Evolutionary conservation across 2,888 invertebrate genomes (phyloP).

Genomic region (Molorchus minor): DNA sequence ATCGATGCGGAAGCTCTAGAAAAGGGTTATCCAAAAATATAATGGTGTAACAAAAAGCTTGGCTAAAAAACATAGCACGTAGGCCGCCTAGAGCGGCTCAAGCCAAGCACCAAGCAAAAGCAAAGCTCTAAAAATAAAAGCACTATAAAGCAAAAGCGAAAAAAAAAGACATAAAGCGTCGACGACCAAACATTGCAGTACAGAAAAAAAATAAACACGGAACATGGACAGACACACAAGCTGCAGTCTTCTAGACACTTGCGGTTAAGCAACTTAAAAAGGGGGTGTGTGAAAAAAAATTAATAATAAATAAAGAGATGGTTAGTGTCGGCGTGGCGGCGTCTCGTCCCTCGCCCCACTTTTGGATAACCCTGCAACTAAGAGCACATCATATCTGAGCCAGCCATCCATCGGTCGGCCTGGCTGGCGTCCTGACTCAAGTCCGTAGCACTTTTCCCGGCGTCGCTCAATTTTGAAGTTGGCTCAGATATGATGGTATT

Average conservation of each 20-base stretch:
- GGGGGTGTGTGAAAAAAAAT: conserved; percentile 21
- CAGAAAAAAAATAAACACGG: conserved; percentile 47
- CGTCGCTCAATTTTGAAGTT: conserved; percentile 59
- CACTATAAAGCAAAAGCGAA: conserved; percentile 48
- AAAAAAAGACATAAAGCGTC: conserved; percentile 43
- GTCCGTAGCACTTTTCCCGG: conserved; percentile 63
- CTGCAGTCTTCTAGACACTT: conserved; percentile 56
- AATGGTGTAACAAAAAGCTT: conserved; percentile 49
- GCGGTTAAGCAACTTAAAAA: conserved; percentile 49
- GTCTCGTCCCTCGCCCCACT: conserved; percentile 57
- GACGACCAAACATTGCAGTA: conserved; percentile 47
- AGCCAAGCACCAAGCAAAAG: conserved; percentile 49
- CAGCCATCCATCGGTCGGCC: conserved; percentile 52
- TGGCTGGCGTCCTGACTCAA: conserved; percentile 35
- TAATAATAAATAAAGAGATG: conserved; percentile 33
- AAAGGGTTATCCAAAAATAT: conserved; percentile 62
- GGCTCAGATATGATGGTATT: conserved; percentile 72
- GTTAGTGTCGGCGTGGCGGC: conserved; percentile 60
- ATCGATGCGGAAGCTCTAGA: conserved; percentile 60
- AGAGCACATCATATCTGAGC: conserved; percentile 71
- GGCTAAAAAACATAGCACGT: conserved; percentile 53
- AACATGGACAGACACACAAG: conserved; percentile 54
- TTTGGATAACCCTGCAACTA: conserved; percentile 69
- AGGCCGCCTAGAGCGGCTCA: conserved; percentile 49
- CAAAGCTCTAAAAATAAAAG: conserved; percentile 46